These are phyloP conservation scores for Montipora capricornis DNA, from an alignment of 64 coral and sea anemone genomes.

Conservation along the genomic window DNA sequence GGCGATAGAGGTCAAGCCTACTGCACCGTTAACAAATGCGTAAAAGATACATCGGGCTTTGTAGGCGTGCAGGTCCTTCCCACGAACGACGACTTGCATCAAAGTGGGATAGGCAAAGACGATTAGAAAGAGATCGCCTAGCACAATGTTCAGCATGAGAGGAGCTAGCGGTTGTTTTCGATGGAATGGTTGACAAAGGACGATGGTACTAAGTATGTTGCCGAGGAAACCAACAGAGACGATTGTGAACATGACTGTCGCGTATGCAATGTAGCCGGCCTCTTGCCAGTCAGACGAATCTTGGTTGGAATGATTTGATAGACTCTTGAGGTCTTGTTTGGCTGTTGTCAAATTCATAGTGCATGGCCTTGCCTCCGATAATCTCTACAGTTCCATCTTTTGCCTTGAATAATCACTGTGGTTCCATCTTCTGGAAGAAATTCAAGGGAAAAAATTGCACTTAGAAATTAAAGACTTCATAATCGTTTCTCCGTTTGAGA, in stretches of 20 bases:
- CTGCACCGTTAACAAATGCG: conserved; percentile 49
- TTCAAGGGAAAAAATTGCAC: no score
- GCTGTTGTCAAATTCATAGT: neutral
- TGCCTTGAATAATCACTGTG: no score
- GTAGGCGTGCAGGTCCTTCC: neutral
- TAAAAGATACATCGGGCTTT: conserved; percentile 9
- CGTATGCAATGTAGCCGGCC: neutral
- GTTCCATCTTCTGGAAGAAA: no score
- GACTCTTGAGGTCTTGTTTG: neutral
- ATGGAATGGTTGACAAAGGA: conserved; percentile 19
- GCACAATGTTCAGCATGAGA: conserved; percentile 25
- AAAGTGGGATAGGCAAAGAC: conserved; percentile 55
- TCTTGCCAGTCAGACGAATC: neutral
- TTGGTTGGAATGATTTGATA: neutral
- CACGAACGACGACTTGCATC: neutral
- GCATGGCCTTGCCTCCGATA: no score
- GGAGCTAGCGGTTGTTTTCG: conserved; percentile 13
- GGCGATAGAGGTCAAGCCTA: conserved; percentile 55
- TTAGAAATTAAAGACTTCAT: no score
- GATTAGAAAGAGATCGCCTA: conserved; percentile 33
- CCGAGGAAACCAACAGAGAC: conserved; percentile 18
- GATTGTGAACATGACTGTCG: neutral
- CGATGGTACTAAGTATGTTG: conserved; percentile 14
- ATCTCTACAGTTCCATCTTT: no score
- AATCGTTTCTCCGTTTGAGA: no score